A percentile compares a stretch with the other conserved stretches of the same genome.
Evolutionary conservation across 2,888 invertebrate species (phyloP).

Genomic region (Mongoloraphidia duomilia): DNA sequence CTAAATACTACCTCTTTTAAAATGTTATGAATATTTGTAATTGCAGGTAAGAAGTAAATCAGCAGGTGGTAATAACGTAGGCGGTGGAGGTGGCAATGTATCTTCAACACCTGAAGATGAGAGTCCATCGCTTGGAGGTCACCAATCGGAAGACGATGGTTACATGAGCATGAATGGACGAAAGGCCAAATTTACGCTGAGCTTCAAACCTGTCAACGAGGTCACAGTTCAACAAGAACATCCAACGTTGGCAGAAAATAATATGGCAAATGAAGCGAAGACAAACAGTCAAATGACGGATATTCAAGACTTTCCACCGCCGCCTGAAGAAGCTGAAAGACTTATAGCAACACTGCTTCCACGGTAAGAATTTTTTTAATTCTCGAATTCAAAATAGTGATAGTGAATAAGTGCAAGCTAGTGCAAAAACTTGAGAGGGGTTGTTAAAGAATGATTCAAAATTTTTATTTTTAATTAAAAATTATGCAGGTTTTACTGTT

Average conservation of each 20-base stretch:
- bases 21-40: no score
- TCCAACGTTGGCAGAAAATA: slow-evolving; percentile 11
- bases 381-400: no score
- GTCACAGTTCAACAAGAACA: slow-evolving; percentile 32
- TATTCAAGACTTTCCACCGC: slow-evolving; percentile 45
- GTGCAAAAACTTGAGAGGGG: no score
- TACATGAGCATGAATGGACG: slow-evolving; percentile 87
- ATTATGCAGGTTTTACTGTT: no score
- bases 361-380: slow-evolving; percentile 33
- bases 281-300: slow-evolving; percentile 10
- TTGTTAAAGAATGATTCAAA: no score
- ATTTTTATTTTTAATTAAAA: no score
- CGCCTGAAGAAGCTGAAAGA: slow-evolving; percentile 62
- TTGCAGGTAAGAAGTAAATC: no score
- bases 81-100: slow-evolving; percentile 5
- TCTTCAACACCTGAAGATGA: slow-evolving; percentile 40
- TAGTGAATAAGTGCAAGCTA: no score
- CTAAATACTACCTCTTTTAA: no score
- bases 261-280: slow-evolving; percentile 4
- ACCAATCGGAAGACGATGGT: slow-evolving; percentile 82
- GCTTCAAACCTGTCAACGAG: slow-evolving; percentile 49
- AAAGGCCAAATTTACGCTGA: slow-evolving; percentile 59
- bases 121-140: slow-evolving; percentile 64
- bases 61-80: no score
- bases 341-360: slow-evolving; percentile 62